These are phyloP conservation scores for Bombylius discolor DNA, from an alignment of 2,888 invertebrate species.

Conservation along the genomic window DNA sequence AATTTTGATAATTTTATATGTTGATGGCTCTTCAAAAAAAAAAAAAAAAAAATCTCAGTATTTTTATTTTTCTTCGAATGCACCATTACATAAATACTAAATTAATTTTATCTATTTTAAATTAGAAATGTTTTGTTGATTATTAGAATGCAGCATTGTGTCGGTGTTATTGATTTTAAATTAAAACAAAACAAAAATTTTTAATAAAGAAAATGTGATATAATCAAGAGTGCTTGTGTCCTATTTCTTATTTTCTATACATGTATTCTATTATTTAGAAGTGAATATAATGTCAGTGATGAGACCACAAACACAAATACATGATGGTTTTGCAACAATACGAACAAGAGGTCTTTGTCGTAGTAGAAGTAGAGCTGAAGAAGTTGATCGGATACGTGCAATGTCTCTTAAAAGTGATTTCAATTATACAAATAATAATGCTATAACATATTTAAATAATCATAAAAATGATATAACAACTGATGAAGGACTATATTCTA, in stretches of 20 bases:
- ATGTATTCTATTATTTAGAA: background rate
- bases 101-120: no score
- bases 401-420: slow-evolving; percentile 13
- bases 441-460: slow-evolving; percentile 21
- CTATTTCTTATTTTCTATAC: background rate
- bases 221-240: slow-evolving; percentile 7
- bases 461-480: slow-evolving; percentile 23
- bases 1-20: no score
- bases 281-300: slow-evolving; percentile 17
- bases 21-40: no score
- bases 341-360: slow-evolving; percentile 43
- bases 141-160: no score
- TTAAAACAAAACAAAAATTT: background rate
- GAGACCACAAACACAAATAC: slow-evolving; percentile 42
- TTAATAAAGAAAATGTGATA: background rate
- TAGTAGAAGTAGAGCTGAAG: slow-evolving; percentile 32
- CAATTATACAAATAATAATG: slow-evolving; percentile 16
- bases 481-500: slow-evolving; percentile 29
- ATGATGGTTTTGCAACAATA: slow-evolving; percentile 82
- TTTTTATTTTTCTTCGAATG: no score
- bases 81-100: no score
- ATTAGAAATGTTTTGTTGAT: no score
- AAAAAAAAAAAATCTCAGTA: no score
- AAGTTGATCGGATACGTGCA: slow-evolving; percentile 11
- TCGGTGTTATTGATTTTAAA: background rate